Evolutionary conservation across 2,888 invertebrate genomes (phyloP), one percentile per base, ranked within the genome.

Genomic region (Corbicula japonica): DNA sequence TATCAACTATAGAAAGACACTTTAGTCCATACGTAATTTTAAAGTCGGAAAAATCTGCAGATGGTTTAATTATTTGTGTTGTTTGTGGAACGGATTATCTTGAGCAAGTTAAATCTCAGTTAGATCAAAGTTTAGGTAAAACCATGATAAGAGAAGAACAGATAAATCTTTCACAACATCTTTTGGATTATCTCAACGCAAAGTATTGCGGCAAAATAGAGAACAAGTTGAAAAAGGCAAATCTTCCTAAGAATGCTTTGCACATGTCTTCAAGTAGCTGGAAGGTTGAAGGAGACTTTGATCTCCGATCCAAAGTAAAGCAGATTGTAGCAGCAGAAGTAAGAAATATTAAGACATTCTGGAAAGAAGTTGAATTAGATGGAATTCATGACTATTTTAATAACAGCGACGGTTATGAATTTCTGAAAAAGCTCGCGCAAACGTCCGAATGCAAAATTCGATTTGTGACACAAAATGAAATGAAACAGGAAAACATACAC

Each of bases 381-480:
- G 75, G 75, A 18, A 72, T 80, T 28, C 75, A 76, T 30, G 30
- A 58, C 18, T 76, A 75, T 34, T 61, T 71, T 21, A 21, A n/a
- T 3, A 58, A 58, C 8, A 18, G 28, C 6, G 70, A 71, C 30
- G 60, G 60, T 0, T 10, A n/a, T 10, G 30, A 28, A 1, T 32
- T 58, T 10, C n/a, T 80, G 0, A 15, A 44, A 15, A n/a, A 44
- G 26, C 61, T 66, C 3, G 26, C 35, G 34, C 1, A 50, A 54
- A 5, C 61, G 62, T 32, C 44, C n/a, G n/a, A 56, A 21, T 80
- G 80, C 28, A 32, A 35, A 10, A 34, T 80, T 32, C 30, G 63
- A 48, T 60, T 73, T 18, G 73, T 66, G 18, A 70, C 76, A 6
- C 73, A 73, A 23, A 50, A 70, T 44, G 73, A 80, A 26, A 73